Evolutionary conservation across 2,888 invertebrate species (phyloP), one percentile per base, ranked within the genome.

Genomic region (Minunthozetes semirufus): DNA sequence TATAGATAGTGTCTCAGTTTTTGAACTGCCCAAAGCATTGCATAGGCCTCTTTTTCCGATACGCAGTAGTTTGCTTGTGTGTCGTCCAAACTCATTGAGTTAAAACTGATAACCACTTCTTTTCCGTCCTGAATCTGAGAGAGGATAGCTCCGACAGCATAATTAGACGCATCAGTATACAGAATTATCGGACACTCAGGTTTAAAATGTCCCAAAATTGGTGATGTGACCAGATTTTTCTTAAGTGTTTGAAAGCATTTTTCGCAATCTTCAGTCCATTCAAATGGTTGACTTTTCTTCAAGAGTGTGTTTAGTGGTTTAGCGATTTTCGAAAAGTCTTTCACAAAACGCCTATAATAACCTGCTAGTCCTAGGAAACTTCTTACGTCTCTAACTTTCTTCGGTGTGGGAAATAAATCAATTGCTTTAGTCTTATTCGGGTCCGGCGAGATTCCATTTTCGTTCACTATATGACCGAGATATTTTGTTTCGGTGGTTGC

Each of bases 1-100:
- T 83, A 82, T 0, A 85, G 77, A 76, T 83, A 85, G 0, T 81
- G 81, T 27, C 82, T 76, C 75, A 83, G 84, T 76, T 83, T 83
- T 17, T 80, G 72, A 0, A 83, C 77, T 4, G 82, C 82, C 79
- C 79, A 83, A 8, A 83, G 79, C 0, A 82, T 79, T 0, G 80
- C 81, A 15, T 82, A 29, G 0, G 80, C 81, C 79, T 85, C 85
- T 17, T 82, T 79, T 75, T 85, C 84, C 0, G 83, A 83, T 0
- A 82, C 82, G 0, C 81, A 78, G 63, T 84, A 84, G 22, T 83
- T 83, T 0, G 77, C 73, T 78, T 85, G 83, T 4, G 81, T 80
- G 22, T 33, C 25, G 0, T 61, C 79, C 25, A 72, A 9, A 3
- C 2, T 0, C 8, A 2, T 17, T 1, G 79, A 79, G 0, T 78